Evolutionary conservation across 1,140 invertebrate genomes (phyloP).

Genomic region (Rhagoletis zephyria): DNA sequence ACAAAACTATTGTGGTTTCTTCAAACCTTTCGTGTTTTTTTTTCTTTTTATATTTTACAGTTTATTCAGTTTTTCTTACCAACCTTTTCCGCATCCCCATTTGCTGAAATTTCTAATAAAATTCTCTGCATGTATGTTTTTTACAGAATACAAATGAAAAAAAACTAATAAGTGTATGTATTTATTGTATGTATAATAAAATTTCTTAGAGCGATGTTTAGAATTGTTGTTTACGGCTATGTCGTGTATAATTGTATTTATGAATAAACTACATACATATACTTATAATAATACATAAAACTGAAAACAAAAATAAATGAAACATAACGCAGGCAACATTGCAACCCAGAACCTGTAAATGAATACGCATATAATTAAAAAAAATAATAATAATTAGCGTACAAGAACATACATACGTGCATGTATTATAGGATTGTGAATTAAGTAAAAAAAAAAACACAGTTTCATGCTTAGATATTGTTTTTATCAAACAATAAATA

Average conservation of each 20-base stretch:
- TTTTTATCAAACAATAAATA: too few relatives aligned
- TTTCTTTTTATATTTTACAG: neutral
- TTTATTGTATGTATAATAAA: conserved; percentile 46
- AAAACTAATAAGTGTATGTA: neutral
- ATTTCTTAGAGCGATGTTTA: conserved; percentile 21
- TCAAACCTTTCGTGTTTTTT: neutral
- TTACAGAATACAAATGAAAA: neutral
- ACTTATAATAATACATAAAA: neutral
- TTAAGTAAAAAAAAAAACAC: too few relatives aligned
- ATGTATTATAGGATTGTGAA: too few relatives aligned
- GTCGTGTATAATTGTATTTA: neutral
- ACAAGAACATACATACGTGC: too few relatives aligned
- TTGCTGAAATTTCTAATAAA: neutral
- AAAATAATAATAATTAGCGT: too few relatives aligned
- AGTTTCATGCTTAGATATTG: too few relatives aligned
- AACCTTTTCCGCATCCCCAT: neutral
- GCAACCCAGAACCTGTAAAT: too few relatives aligned
- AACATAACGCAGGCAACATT: neutral
- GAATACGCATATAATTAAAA: too few relatives aligned
- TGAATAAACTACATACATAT: neutral
- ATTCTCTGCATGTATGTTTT: conserved; percentile 16
- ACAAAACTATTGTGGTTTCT: too few relatives aligned
- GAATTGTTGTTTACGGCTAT: conserved; percentile 29
- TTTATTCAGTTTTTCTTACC: neutral
- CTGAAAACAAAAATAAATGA: neutral